Percentiles rank a stretch among this genome's conserved stretches.
phyloP scores from a whole-genome alignment of 2,797 vertebrate species.

The Eremophila alpestris region DNA sequence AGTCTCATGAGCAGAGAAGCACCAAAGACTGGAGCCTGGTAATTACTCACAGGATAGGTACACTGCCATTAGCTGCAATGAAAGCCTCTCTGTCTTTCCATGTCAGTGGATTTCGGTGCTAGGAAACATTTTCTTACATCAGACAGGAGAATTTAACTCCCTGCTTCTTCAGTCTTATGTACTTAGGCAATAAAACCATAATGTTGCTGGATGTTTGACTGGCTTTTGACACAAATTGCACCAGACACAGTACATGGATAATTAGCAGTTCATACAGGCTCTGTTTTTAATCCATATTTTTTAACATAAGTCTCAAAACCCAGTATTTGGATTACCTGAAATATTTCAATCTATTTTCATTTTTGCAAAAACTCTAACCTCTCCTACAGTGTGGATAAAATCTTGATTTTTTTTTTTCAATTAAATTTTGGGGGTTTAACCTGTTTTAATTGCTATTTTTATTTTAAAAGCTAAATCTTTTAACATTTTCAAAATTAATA shows the following conservation, averaged over 20 bases:
- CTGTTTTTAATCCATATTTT: background rate
- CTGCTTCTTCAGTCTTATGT: background rate
- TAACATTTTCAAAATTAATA: background rate
- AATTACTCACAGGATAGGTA: conserved; percentile 67
- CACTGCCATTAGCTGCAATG: conserved; percentile 70
- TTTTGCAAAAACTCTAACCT: background rate
- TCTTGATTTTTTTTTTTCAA: background rate
- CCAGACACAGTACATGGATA: background rate
- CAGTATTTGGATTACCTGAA: background rate
- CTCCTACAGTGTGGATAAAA: background rate
- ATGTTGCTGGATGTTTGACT: conserved; percentile 4
- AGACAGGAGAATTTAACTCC: conserved; percentile 54
- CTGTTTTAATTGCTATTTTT: background rate
- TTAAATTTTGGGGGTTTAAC: background rate
- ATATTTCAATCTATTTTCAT: background rate
- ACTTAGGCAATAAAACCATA: background rate
- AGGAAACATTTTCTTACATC: conserved; percentile 5
- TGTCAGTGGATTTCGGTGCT: conserved; percentile 25
- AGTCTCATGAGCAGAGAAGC: conserved; percentile 64
- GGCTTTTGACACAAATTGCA: conserved; percentile 30
- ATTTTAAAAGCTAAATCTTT: background rate
- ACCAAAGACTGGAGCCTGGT: conserved; percentile 25
- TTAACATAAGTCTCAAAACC: background rate
- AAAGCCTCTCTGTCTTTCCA: conserved; percentile 56
- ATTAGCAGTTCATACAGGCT: background rate